Base-by-base conservation (phyloP, 2,113 vertebrate genomes). In the Gallinago jamesoni region DNA sequence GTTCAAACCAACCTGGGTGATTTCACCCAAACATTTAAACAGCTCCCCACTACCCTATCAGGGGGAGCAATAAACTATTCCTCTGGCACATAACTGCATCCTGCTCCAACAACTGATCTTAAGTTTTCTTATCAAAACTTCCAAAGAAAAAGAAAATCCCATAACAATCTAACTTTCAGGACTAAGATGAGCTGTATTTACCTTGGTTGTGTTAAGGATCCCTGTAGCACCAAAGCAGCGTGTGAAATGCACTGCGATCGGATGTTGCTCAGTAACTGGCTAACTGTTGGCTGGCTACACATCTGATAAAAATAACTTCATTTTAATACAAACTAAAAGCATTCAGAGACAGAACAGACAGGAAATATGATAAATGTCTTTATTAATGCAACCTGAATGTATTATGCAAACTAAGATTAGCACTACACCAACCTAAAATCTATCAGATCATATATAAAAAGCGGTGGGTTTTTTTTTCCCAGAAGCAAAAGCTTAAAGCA, bases 191-290 rank as follows among this genome's bases (percentile, higher is more conserved):
- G 87, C 28, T 66, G 31, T 24, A 84, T 95, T 98, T 97, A 99
- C 99, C 99, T 99, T 74, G 99, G 99, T 66, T 99, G 99, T 11
- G 99, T 99, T 53, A 99, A 97, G 84, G 99, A 97, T 55, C 99
- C 99, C 94, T 99, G 99, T 9, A 99, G 98, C 85, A 99, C 99
- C 94, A 99, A 97, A 66, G 99, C 99, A 81, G 99, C 98, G 9
- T 99, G 99, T 73, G 99, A 99, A 96, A 99, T 99, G 98, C 99
- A 99, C 98, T 99, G 99, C 16, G 99, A 99, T 91, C 99, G 98
- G 98, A 99, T 98, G 98, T 99, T 99, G 98, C 99, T 99, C 98
- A 99, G 99, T 96, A 99, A 98, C 98, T 99, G 99, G 98, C 99
- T 99, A 88, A 99, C 99, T 92, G 98, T 98, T 79, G 99, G 99